Conservation (phyloP, 2,797 vertebrate species). For the Moxostoma hubbsi region DNA sequence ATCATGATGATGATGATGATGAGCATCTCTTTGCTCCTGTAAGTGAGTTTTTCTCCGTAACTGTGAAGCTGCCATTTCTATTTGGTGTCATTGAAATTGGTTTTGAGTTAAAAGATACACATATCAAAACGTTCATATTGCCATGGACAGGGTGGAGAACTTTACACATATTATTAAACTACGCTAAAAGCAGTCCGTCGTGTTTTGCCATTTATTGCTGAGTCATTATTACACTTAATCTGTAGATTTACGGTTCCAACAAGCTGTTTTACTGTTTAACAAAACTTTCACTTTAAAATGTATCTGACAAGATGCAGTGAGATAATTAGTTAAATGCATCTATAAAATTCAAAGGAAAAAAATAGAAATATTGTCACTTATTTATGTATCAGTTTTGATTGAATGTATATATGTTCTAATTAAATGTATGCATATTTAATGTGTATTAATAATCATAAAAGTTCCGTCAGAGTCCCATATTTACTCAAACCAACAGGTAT, state of each 20-base stretch:
- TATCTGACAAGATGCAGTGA: not conserved
- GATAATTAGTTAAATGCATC: not conserved
- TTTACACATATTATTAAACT: not conserved
- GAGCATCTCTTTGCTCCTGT: not conserved
- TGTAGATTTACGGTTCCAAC: not conserved
- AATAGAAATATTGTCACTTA: not conserved
- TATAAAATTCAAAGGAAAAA: too few species aligned
- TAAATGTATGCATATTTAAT: not conserved
- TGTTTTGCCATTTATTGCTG: not conserved
- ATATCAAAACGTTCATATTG: not conserved
- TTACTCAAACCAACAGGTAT: too few species aligned
- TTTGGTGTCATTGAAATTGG: conserved; percentile 1
- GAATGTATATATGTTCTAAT: not conserved
- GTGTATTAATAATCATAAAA: not conserved
- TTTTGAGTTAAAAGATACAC: conserved; percentile 11
- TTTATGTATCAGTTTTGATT: not conserved
- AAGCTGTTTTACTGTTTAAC: not conserved
- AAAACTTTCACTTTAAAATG: too few species aligned
- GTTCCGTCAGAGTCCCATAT: too few species aligned
- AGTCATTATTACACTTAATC: conserved; percentile 15
- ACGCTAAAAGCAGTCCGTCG: not conserved
- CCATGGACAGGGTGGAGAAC: conserved; percentile 19
- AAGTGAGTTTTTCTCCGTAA: not conserved
- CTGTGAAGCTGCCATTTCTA: not conserved
- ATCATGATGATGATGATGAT: not conserved